Base-by-base conservation (phyloP, 2,113 vertebrate species). In the Agelaius phoeniceus region DNA sequence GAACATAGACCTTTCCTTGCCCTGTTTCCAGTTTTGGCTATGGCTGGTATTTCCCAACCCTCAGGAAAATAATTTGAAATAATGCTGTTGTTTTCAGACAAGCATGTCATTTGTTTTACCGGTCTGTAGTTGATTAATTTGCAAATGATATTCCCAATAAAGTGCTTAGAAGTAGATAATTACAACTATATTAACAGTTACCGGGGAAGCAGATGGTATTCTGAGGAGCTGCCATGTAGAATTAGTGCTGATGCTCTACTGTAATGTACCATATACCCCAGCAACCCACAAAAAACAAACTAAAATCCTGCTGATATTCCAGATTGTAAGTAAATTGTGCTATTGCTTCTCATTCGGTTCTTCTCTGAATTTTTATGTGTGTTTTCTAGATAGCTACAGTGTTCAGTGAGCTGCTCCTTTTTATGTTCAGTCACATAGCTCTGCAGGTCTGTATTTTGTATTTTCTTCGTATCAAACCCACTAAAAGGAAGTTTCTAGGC, bases 101-200 rank as follows among this genome's bases (percentile, higher is more conserved):
- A 96, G 97, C 97, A 96, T 98, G 98, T 98, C 98, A 98, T 98
- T 98, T 98, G 98, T 98, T 98, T 98, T 98, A 98, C 97, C 97
- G 97, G 98, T 98, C 98, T 97, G 98, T 97, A 98, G 98, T 98
- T 98, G 99, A 99, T 99, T 99, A 98, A 99, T 99, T 99, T 98
- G 98, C 98, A 98, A 98, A 99, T 99, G 98, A 99, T 99, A 98
- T 99, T 99, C 98, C 98, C 98, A 98, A 99, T 99, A 99, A 99
- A 99, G 98, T 99, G 98, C 98, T 98, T 98, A 98, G 98, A 99
- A 99, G 99, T 99, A 99, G 98, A 99, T 99, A 99, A 99, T 99
- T 99, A 99, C 99, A 98, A 99, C 99, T 99, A 99, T 99, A 99
- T 99, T 99, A 99, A 99, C 98, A 98, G 99, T 99, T 99, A 99